These are phyloP conservation scores for Heliconius eleuchia DNA, from an alignment of 1,140 invertebrate species.

Conservation along the genomic window DNA sequence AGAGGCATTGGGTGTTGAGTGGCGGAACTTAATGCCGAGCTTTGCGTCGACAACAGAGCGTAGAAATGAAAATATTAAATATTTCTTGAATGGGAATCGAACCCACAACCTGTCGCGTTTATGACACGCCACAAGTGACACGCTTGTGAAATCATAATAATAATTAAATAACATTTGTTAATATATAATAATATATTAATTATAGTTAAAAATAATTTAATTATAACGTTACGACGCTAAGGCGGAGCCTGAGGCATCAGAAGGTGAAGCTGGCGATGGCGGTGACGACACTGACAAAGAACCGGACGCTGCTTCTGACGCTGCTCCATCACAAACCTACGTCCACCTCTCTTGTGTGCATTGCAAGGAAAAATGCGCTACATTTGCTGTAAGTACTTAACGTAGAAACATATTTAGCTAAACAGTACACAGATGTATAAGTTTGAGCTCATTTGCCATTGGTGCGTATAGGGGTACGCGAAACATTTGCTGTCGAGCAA, in stretches of 20 bases:
- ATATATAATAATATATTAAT: too few species aligned
- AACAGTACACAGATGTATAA: neutral
- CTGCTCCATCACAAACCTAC: constrained; percentile 77
- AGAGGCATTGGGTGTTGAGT: too few species aligned
- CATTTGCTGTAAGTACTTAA: constrained; percentile 83
- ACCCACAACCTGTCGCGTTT: too few species aligned
- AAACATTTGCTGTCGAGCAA: constrained; percentile 86
- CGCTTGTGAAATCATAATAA: too few species aligned
- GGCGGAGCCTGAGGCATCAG: constrained; percentile 57
- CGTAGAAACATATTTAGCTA: constrained; percentile 9
- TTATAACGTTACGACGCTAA: constrained; percentile 17
- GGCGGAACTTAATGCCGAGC: too few species aligned
- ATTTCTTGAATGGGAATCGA: too few species aligned
- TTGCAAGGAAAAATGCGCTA: constrained; percentile 86
- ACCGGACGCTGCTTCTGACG: constrained; percentile 79
- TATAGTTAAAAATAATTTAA: neutral
- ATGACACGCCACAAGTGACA: too few species aligned
- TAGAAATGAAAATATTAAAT: too few species aligned
- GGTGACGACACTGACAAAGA: constrained; percentile 78
- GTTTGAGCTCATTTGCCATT: too few species aligned
- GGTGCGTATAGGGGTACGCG: constrained; percentile 82
- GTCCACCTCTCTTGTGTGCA: constrained; percentile 89
- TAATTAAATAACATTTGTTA: too few species aligned
- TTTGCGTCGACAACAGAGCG: too few species aligned
- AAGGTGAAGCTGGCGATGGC: constrained; percentile 53